Evolutionary conservation across 2,888 invertebrate genomes (phyloP).

Genomic region (Acronicta alni): DNA sequence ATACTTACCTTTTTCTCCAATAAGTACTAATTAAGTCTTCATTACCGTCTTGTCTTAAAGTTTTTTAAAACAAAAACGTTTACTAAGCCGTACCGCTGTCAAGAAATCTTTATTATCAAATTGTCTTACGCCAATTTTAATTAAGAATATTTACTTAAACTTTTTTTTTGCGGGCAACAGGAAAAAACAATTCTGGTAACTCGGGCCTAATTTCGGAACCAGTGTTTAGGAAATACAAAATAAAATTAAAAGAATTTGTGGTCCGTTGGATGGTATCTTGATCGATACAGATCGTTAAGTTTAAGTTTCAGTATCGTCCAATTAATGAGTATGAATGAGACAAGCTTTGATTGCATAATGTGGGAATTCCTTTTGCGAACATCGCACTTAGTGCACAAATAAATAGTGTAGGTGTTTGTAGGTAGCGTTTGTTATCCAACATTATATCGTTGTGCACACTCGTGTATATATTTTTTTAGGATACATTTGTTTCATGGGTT

Average conservation of each 20-base stretch:
- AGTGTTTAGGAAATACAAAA: conserved; percentile 25
- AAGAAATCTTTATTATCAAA: conserved; percentile 38
- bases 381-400: no score
- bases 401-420: no score
- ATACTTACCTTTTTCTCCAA: conserved; percentile 9
- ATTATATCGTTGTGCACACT: no score
- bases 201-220: conserved; percentile 30
- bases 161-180: conserved; percentile 27
- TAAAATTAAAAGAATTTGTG: conserved; percentile 39
- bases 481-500: no score
- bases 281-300: conserved; percentile 21
- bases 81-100: conserved; percentile 9
- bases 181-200: conserved; percentile 30
- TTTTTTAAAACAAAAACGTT: conserved; percentile 22
- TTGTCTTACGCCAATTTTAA: conserved; percentile 52
- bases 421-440: no score
- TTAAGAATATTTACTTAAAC: conserved; percentile 43
- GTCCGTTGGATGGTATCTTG: conserved; percentile 23
- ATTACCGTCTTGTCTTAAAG: conserved; percentile 26
- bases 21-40: conserved; percentile 26
- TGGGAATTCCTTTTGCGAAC: no score
- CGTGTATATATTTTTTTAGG: no score
- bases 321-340: conserved; percentile 26
- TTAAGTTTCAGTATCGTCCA: conserved; percentile 20
- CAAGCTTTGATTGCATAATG: neutral